Evolutionary conservation across 2,888 invertebrate genomes (phyloP), one percentile per base, ranked within the genome.

Genomic region (Bellardia pandia): DNA sequence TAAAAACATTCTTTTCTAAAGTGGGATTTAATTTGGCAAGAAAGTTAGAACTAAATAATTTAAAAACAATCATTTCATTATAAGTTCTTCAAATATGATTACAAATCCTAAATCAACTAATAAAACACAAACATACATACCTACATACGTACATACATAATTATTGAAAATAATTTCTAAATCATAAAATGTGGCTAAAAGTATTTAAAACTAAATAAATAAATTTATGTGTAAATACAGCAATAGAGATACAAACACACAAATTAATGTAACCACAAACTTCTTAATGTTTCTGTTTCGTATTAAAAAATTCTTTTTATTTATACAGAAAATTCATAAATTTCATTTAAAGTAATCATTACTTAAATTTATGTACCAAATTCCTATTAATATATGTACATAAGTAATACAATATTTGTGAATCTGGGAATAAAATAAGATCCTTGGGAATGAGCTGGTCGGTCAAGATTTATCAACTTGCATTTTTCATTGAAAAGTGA

Each of bases 381-480:
- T 30, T 74, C 45, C 42, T 30, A n/a, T 45, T 11, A 71, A 53
- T 40, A 23, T 23, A 23, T 23, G 23, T 23, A n/a, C n/a, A 23
- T 2, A 37, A 37, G 37, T 37, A 14, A 16, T 75, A 9, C 7
- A 45, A 48, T 51, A 71, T 40, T 71, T 53, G 48, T 62, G 33
- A 8, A 62, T 33, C n/a, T 60, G 11, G 14, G 33, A 76, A 62
- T 33, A 16, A 45, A 60, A 51, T 37, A 60, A 45, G n/a, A n/a
- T 75, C n/a, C 7, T 33, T n/a, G 14, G 75, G 62, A 48, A n/a
- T 62, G 42, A 13, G 33, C 16, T 13, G 37, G 16, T 64, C n/a
- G 51, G 62, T 62, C 13, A 76, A 37, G 33, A 76, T 76, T 64
- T 76, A 76, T 76, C 37, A 64, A 23, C 48, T 7, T 64, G 11